Evolutionary conservation across 2,797 vertebrate genomes (phyloP).

Genomic region (Paratrypauchen microcephalus): DNA sequence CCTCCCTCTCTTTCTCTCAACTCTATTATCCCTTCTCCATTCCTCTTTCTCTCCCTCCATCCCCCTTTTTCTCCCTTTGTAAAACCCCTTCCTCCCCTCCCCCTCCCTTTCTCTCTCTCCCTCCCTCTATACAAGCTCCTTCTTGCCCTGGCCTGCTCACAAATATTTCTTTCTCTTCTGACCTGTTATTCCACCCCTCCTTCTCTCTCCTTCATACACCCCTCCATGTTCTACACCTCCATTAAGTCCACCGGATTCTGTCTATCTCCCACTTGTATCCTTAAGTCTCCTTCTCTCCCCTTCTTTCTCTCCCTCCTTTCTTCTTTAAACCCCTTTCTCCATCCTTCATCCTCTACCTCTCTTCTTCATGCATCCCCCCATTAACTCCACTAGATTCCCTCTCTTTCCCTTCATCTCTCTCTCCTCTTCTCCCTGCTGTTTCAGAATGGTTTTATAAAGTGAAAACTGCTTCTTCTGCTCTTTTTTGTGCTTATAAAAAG

Average conservation of each 20-base stretch:
- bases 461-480: conserved; percentile 25
- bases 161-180: conserved; percentile 36
- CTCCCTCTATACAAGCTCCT: conserved; percentile 19
- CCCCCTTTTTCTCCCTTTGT: no score
- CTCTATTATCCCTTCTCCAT: neutral
- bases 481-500: conserved; percentile 37
- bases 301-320: no score
- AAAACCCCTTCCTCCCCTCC: neutral
- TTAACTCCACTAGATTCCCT: conserved; percentile 1
- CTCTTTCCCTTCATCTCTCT: no score
- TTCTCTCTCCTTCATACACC: neutral
- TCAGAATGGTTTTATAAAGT: neutral
- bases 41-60: conserved; percentile 6
- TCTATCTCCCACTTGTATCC: neutral
- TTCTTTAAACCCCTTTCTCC: neutral
- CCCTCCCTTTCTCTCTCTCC: neutral
- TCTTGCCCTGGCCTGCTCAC: neutral
- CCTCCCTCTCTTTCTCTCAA: neutral
- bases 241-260: conserved; percentile 3
- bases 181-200: conserved; percentile 7
- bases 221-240: neutral
- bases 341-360: neutral
- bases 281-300: neutral
- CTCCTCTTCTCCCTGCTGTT: neutral
- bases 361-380: neutral